Base-by-base conservation (phyloP, 2,113 vertebrate species). In the Stictonetta naevosa region DNA sequence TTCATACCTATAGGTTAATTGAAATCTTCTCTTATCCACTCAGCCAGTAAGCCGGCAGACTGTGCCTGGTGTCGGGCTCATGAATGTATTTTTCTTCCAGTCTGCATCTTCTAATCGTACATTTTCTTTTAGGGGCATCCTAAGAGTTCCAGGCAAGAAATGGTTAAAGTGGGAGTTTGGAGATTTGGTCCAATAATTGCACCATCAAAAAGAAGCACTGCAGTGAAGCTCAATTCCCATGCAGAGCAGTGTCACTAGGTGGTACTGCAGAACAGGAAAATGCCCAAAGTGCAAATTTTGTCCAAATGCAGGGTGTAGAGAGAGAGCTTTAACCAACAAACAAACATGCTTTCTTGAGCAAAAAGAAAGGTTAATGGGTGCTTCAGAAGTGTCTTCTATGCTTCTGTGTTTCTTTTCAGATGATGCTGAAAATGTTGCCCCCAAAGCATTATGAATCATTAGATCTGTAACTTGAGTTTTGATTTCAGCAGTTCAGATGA, bases 201-300 rank as follows among this genome's bases (percentile, higher is more conserved):
- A 31, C 3, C 16, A 19, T 21, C 46, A 3, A 7, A 17, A 42
- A 59, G 26, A 11, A 81, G 16, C 56, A 13, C 5, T n/a, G 31
- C 23, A 29, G 31, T 3, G 79, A 6, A 22, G 29, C 77, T 86
- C 8, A 6, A 12, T 33, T 81, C 59, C 46, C 63, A 4, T 42
- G 46, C 84, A 34, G 53, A 79, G 53, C 52, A n/a, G 4, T 36
- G 90, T 58, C 96, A 88, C 92, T 96, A 78, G 92, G 56, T 95
- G 96, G 90, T 95, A 93, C 83, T 96, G 74, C 83, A 73, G 83
- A 93, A 36, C 23, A 53, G 90, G 69, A 42, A 34, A 86, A 68
- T 4, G 20, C 6, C 42, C 2, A 0, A 7, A 15, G 10, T 28
- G 40, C 52, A n/a, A 6, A 12, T n/a, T 42, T 68, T 71, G n/a